phyloP scores from a whole-genome alignment of 2,113 vertebrate genomes.

The Chloebia gouldiae region DNA sequence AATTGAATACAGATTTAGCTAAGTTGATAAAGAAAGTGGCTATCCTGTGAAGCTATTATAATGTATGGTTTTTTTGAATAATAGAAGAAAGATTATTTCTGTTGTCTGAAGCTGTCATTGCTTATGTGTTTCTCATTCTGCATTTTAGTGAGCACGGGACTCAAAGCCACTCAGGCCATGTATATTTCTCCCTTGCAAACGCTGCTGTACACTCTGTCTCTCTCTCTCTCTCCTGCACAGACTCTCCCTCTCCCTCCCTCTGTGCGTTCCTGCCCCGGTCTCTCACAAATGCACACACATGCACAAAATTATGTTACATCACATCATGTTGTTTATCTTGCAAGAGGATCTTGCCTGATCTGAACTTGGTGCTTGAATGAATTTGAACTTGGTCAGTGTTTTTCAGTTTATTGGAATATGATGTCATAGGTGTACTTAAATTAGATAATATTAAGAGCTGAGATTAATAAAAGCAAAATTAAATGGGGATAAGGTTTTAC shows the following conservation, averaged over 20 bases:
- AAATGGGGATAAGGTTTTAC: constrained; percentile 2
- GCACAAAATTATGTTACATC: constrained; percentile 15
- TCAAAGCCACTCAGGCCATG: neutral
- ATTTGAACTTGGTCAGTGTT: constrained; percentile 45
- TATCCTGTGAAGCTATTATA: neutral
- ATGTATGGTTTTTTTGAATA: neutral
- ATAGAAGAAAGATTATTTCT: neutral
- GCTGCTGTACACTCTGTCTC: neutral
- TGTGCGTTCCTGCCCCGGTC: fast-evolving
- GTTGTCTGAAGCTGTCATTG: neutral
- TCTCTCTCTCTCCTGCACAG: neutral
- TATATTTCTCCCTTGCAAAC: neutral
- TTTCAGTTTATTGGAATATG: constrained; percentile 25
- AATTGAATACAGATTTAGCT: neutral
- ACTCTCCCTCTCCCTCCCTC: neutral
- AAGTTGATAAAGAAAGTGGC: neutral
- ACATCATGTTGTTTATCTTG: constrained; percentile 42
- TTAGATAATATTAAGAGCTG: neutral
- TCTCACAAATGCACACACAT: neutral
- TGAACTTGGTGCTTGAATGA: constrained; percentile 39
- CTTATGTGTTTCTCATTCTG: neutral
- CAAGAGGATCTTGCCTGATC: constrained; percentile 45
- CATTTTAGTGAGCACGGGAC: neutral
- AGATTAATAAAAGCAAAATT: constrained; percentile 22
- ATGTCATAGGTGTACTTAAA: constrained; percentile 21